phyloP scores from a whole-genome alignment of 2,888 invertebrate species.

The Acleris holmiana region DNA sequence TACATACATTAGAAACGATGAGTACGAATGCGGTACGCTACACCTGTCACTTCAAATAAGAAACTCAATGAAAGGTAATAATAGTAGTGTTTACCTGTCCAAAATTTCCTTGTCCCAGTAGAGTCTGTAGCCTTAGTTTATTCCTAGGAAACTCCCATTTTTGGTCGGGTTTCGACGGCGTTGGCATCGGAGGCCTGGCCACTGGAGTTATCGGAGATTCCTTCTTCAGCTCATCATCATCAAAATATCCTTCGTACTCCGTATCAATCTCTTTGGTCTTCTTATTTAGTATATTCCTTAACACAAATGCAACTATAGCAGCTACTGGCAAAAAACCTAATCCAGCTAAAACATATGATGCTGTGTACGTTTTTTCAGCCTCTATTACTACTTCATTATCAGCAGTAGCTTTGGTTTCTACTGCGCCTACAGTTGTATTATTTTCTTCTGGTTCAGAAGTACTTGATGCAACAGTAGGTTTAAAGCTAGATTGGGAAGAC shows the following conservation, averaged over 20 bases:
- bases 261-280: slow-evolving; percentile 82
- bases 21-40: too few relatives aligned
- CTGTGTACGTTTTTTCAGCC: slow-evolving; percentile 84
- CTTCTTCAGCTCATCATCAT: slow-evolving; percentile 82
- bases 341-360: slow-evolving; percentile 85
- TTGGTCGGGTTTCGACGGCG: slow-evolving; percentile 82
- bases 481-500: slow-evolving; percentile 70
- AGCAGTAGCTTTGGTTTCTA: slow-evolving; percentile 53
- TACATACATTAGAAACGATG: too few relatives aligned
- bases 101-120: slow-evolving; percentile 93
- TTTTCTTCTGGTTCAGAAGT: slow-evolving; percentile 48
- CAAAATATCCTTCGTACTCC: slow-evolving; percentile 86
- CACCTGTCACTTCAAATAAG: too few relatives aligned
- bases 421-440: slow-evolving; percentile 52
- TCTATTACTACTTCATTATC: slow-evolving; percentile 84
- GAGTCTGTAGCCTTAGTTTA: slow-evolving; percentile 90
- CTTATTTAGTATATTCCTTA: slow-evolving; percentile 81
- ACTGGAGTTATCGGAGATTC: slow-evolving; percentile 81
- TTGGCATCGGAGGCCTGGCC: slow-evolving; percentile 82
- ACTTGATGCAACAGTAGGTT: slow-evolving; percentile 52
- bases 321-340: slow-evolving; percentile 85
- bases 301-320: slow-evolving; percentile 83
- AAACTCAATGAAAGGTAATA: not conserved
- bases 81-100: slow-evolving; percentile 85
- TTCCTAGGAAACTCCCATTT: slow-evolving; percentile 92